Evolutionary conservation across 2,113 vertebrate species (phyloP), one percentile per base, ranked within the genome.

Genomic region (Nycticryphes semicollaris): DNA sequence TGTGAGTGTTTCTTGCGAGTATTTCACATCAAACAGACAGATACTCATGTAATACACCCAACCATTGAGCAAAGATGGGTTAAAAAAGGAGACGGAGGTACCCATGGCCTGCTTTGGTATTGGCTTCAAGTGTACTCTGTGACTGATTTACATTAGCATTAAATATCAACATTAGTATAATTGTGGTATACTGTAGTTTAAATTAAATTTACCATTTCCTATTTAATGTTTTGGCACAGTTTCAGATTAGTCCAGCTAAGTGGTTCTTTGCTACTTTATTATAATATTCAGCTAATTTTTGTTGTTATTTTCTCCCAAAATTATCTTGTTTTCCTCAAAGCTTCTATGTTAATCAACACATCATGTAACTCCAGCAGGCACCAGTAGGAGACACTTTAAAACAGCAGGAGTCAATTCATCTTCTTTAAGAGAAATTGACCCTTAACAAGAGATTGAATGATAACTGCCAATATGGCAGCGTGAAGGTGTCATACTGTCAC

Each of bases 351-450:
- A 95, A 92, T 94, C 77, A 95, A 67, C n/a, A 80, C 41, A 79
- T 91, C 78, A 90, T 63, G 76, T 83, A 93, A 79, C 68, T 93
- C 80, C 57, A 93, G 64, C 41, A 92, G 85, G 90, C 64, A 81
- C 37, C 50, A 89, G 60, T 70, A 96, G 74, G 60, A 94, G 64
- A 91, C 66, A 84, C 77, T 69, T 97, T 96, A 68, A 96, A 97
- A 83, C 50, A 97, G 76, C 56, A 39, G 7, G 81, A 96, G 54
- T 72, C 56, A 91, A 96, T 86, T 90, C 22, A 80, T 56, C 63
- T 69, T 84, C 73, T 93, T 78, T 23, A 30, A 91, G 54, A 62
- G 39, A 94, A 94, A 96, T 81, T 18, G 75, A 12, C 93, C 72
- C 96, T 93, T 97, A 93, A 77, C n/a, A 30, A 84, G 67, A 93